Conservation (phyloP, 2,797 vertebrate species). For the Pristis pectinata region DNA sequence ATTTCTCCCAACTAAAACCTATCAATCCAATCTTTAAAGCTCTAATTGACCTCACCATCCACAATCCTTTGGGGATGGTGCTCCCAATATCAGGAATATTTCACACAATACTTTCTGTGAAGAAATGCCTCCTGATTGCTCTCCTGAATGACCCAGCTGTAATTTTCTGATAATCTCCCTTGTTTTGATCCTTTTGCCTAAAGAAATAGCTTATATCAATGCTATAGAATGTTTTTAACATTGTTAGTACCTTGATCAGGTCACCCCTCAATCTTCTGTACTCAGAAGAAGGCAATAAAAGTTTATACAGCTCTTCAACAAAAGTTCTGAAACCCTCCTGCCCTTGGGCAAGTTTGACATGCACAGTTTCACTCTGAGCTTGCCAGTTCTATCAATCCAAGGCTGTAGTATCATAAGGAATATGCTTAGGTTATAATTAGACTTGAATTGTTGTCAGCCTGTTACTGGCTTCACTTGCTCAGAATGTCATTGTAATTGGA, state of each 20-base stretch:
- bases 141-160: neutral
- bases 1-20: neutral
- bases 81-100: neutral
- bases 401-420: neutral
- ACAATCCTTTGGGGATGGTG: neutral
- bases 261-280: neutral
- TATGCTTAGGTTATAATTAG: neutral
- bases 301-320: neutral
- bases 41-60: neutral
- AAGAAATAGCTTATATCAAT: neutral
- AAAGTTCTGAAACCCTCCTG: neutral
- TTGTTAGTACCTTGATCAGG: no score
- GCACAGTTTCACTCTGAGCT: neutral
- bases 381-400: neutral
- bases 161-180: neutral
- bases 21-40: neutral
- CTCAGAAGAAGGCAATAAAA: neutral
- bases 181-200: neutral
- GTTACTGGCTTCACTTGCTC: neutral
- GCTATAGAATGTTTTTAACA: neutral
- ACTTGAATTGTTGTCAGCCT: neutral
- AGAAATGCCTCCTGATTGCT: neutral
- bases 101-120: no score
- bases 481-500: slow-evolving; percentile 23
- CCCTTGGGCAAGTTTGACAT: neutral